Conservation (phyloP, 2,888 invertebrate genomes). For the Charanyca ferruginea region DNA sequence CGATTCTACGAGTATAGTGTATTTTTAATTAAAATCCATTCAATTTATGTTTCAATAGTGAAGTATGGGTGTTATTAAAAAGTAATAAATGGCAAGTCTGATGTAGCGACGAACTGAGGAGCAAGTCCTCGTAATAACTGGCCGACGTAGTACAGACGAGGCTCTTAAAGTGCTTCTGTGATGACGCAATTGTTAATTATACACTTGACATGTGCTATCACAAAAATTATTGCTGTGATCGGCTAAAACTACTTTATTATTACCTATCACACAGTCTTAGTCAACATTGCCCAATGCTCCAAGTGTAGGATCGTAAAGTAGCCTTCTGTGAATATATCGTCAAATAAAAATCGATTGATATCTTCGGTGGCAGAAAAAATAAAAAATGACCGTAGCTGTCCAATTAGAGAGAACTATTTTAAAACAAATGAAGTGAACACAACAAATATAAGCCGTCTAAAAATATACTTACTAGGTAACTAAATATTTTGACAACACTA, state of each 20-base stretch:
- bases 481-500: background rate
- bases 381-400: conserved; percentile 1
- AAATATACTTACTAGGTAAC: too few relatives aligned
- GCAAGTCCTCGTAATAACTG: conserved; percentile 24
- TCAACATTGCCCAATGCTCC: background rate
- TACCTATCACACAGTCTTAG: background rate
- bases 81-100: conserved; percentile 40
- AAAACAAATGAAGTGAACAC: background rate
- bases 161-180: conserved; percentile 25
- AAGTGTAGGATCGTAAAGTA: background rate
- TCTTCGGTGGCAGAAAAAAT: background rate
- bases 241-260: conserved; percentile 4
- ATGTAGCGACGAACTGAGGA: background rate
- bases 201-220: conserved; percentile 47
- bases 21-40: conserved; percentile 27
- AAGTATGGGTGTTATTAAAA: conserved; percentile 35
- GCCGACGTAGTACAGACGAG: conserved; percentile 15
- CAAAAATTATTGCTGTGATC: conserved; percentile 26
- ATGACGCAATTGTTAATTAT: conserved; percentile 48
- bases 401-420: background rate
- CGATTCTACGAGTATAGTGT: conserved; percentile 8
- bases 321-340: background rate
- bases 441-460: too few relatives aligned
- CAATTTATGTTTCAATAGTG: conserved; percentile 30
- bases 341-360: background rate